phyloP scores from a whole-genome alignment of 2,797 vertebrate genomes.

The Bryconaethiops microstoma region DNA sequence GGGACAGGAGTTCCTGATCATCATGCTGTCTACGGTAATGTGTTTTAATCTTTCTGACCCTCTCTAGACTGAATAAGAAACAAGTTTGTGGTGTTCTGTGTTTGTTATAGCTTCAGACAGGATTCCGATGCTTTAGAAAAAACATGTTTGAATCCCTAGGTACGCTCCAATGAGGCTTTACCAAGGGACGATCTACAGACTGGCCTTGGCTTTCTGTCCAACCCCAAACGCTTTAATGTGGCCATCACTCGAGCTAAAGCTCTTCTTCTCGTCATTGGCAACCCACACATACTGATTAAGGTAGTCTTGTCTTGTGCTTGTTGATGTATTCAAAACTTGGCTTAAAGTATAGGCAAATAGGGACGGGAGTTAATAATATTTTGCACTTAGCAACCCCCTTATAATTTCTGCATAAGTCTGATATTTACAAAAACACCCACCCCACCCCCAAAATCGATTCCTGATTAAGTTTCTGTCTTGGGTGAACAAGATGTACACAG shows the following conservation, averaged over 20 bases:
- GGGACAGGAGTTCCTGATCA: conserved; percentile 88
- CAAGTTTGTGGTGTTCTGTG: background rate
- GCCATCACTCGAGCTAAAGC: conserved; percentile 93
- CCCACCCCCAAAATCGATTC: too few species aligned
- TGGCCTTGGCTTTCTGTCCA: conserved; percentile 86
- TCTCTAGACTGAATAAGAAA: background rate
- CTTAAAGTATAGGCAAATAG: background rate
- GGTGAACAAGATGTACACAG: too few species aligned
- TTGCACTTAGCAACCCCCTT: too few species aligned
- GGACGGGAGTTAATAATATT: too few species aligned
- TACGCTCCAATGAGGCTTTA: conserved; percentile 84
- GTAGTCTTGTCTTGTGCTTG: conserved; percentile 62
- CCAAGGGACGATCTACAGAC: conserved; percentile 73
- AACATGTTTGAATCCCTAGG: conserved; percentile 70
- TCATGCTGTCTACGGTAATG: conserved; percentile 89
- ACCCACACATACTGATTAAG: conserved; percentile 88
- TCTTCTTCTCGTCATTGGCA: conserved; percentile 89
- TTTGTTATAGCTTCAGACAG: background rate
- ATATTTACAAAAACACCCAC: background rate
- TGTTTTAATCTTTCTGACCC: background rate
- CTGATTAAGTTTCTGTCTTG: too few species aligned
- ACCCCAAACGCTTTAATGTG: conserved; percentile 95
- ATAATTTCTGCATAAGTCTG: too few species aligned
- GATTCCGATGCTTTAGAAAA: background rate
- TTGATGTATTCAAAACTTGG: background rate